These are phyloP conservation scores for Myiozetetes cayanensis DNA, from an alignment of 2,113 vertebrate genomes.

Conservation along the genomic window DNA sequence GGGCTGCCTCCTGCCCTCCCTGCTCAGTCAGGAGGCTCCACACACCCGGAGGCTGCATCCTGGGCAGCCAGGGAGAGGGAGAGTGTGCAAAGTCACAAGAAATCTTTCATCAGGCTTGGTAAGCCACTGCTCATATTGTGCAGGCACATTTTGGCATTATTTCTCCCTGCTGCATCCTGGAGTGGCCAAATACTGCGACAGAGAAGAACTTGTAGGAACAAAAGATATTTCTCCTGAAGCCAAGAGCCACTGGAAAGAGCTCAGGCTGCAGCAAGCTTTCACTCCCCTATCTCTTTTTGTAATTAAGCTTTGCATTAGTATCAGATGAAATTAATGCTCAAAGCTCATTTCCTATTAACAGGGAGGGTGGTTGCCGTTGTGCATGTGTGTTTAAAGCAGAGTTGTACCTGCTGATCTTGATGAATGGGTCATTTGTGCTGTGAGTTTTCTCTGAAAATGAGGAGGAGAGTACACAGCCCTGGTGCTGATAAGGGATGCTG, in stretches of 20 bases:
- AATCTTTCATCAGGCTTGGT: neutral
- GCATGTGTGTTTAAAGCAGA: conserved; percentile 16
- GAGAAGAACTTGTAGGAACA: neutral
- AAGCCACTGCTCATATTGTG: neutral
- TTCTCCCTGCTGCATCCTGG: neutral
- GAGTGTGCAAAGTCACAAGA: neutral
- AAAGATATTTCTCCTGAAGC: neutral
- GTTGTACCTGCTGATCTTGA: conserved; percentile 51
- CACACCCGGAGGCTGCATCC: neutral
- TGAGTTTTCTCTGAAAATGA: conserved; percentile 45
- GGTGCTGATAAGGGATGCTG: conserved; percentile 10
- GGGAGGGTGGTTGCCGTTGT: neutral
- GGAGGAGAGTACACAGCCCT: neutral
- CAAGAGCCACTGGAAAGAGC: neutral
- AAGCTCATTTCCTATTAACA: neutral
- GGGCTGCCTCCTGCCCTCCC: neutral
- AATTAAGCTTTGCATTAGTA: conserved; percentile 44
- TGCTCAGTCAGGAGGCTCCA: neutral
- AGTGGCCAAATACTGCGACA: neutral
- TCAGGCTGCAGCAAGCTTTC: conserved; percentile 9
- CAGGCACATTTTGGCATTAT: neutral
- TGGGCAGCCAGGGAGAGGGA: rapidly evolving
- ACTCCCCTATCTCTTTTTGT: neutral
- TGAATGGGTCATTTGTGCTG: conserved; percentile 46
- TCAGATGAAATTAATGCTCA: conserved; percentile 23